A percentile compares a stretch with the other conserved stretches of the same genome.
Evolutionary conservation across 2,113 vertebrate species (phyloP).

Genomic region (Mesitornis unicolor): DNA sequence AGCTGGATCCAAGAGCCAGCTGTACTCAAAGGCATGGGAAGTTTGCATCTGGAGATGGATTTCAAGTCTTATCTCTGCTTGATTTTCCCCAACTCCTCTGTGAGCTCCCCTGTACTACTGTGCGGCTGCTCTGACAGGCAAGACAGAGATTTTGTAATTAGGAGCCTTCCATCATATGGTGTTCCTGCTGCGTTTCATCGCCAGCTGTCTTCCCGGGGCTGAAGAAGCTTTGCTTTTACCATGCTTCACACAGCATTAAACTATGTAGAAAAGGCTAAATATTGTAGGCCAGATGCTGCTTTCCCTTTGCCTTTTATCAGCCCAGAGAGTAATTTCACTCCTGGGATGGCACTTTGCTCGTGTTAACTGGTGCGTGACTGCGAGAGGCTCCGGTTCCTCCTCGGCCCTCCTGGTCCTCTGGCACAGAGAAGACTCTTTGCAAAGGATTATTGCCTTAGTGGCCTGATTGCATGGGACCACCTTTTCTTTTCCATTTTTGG

Average conservation of each 20-base stretch:
- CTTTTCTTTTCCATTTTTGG: not conserved
- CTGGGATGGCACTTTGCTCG: conserved; percentile 25
- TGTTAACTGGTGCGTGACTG: conserved; percentile 29
- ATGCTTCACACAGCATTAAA: conserved; percentile 66
- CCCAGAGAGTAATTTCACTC: conserved; percentile 52
- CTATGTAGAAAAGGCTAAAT: conserved; percentile 56
- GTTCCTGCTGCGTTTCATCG: conserved; percentile 3
- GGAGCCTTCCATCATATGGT: conserved; percentile 36
- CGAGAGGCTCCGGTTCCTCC: not conserved
- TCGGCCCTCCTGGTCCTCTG: not conserved
- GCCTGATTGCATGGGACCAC: not conserved
- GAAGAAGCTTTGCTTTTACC: conserved; percentile 42
- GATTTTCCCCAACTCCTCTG: not conserved
- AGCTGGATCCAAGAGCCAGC: not conserved
- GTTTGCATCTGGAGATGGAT: not conserved
- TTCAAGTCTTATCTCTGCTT: not conserved
- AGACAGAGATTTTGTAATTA: conserved; percentile 50
- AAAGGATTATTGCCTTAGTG: not conserved
- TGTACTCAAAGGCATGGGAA: not conserved
- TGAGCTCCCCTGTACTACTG: not conserved
- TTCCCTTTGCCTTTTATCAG: conserved; percentile 53
- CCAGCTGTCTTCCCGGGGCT: conserved; percentile 33
- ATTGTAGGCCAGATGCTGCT: conserved; percentile 57
- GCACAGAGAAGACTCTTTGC: not conserved
- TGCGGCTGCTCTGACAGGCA: conserved; percentile 35